Evolutionary conservation across 35 echinoderm and acorn worm genomes (phyloP).

Genomic region (Amphiura filiformis): DNA sequence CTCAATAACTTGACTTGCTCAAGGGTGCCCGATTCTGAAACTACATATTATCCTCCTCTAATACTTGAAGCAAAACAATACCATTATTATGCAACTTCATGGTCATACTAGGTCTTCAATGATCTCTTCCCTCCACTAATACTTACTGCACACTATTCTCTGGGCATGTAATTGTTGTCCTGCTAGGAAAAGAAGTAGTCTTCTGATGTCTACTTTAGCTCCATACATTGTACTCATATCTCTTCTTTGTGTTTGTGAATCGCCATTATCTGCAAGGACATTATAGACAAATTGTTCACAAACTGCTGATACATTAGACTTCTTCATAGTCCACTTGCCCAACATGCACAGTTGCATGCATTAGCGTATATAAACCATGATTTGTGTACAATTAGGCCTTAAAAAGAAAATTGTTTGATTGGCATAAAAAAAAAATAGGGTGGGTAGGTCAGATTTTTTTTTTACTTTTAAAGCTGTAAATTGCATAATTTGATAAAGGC

Average conservation of each 20-base stretch:
- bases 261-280: constrained; percentile 8
- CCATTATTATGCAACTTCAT: too few relatives aligned
- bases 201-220: constrained; percentile 93
- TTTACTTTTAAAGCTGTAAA: too few relatives aligned
- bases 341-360: neutral
- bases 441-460: too few relatives aligned
- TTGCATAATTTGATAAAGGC: too few relatives aligned
- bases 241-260: constrained; percentile 34
- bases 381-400: neutral
- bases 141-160: constrained; percentile 96
- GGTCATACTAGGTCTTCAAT: too few relatives aligned
- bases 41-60: too few relatives aligned
- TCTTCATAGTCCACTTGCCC: neutral
- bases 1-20: too few relatives aligned
- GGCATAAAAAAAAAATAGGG: too few relatives aligned
- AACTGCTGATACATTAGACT: neutral
- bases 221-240: constrained; percentile 43
- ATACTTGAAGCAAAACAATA: too few relatives aligned
- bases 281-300: neutral
- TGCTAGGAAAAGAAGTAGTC: constrained; percentile 72
- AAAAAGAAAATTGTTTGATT: too few relatives aligned
- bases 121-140: too few relatives aligned
- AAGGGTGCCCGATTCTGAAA: too few relatives aligned
- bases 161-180: constrained; percentile 81
- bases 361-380: neutral